Percentiles rank a stretch among this genome's conserved stretches.
Evolutionary conservation across 2,797 vertebrate genomes (phyloP).

Genomic region (Mormyrus hasselquistii): DNA sequence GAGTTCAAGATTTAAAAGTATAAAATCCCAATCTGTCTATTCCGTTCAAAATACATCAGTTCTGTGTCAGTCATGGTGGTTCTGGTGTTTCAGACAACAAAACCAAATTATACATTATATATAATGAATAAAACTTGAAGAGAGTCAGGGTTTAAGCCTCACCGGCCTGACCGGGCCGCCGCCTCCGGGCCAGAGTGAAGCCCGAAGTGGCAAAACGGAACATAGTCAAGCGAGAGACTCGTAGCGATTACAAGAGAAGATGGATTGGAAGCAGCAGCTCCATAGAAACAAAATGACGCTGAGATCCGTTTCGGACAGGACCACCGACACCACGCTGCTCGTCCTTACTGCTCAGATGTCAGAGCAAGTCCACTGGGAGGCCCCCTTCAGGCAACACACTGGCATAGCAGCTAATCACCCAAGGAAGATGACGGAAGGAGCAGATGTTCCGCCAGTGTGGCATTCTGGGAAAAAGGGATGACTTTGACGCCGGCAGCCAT

Average conservation of each 20-base stretch:
- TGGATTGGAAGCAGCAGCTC: background rate
- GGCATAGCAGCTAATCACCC: background rate
- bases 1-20: background rate
- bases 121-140: too few species aligned
- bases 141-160: background rate
- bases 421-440: background rate
- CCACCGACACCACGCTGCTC: background rate
- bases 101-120: background rate
- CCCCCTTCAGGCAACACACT: background rate
- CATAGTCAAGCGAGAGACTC: background rate
- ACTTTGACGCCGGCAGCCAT: background rate
- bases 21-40: background rate
- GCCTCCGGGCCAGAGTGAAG: background rate
- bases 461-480: conserved; percentile 1
- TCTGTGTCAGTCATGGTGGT: background rate
- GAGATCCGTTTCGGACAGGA: background rate
- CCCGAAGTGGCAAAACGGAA: background rate
- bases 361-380: background rate
- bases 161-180: background rate
- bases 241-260: background rate
- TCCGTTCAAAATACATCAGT: background rate
- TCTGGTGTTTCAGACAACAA: background rate
- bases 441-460: background rate
- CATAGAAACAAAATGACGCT: background rate
- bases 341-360: background rate